Evolutionary conservation across 2,797 vertebrate genomes (phyloP).

Genomic region (Propithecus perrieri): DNA sequence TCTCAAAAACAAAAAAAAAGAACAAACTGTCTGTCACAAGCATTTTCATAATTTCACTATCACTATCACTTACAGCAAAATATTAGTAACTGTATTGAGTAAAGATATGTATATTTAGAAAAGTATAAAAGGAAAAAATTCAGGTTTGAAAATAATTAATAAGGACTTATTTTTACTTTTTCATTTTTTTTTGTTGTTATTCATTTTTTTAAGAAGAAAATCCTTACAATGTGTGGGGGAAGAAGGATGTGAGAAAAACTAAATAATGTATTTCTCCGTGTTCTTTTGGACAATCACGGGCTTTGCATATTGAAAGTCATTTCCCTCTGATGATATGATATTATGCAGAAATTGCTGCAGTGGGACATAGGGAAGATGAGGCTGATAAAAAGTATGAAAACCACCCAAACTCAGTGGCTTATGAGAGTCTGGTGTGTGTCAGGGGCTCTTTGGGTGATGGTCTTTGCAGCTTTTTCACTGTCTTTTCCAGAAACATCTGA

Average conservation of each 20-base stretch:
- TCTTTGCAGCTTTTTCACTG: not conserved
- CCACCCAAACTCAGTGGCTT: not conserved
- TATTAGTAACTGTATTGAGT: not conserved
- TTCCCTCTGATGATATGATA: not conserved
- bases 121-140: not conserved
- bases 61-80: not conserved
- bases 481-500: not conserved
- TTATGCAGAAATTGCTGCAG: not conserved
- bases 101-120: not conserved
- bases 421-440: not conserved
- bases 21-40: not conserved
- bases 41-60: not conserved
- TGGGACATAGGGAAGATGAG: not conserved
- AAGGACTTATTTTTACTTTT: not conserved
- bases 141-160: not conserved
- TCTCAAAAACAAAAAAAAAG: too few species aligned
- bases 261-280: not conserved
- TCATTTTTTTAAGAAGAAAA: not conserved
- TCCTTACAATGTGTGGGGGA: not conserved
- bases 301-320: not conserved
- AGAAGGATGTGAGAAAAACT: not conserved
- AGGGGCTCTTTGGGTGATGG: not conserved
- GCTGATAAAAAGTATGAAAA: not conserved
- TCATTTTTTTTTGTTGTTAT: not conserved
- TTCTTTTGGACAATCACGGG: not conserved